Evolutionary conservation across 2,797 vertebrate genomes (phyloP).

Genomic region (Eremophila alpestris): DNA sequence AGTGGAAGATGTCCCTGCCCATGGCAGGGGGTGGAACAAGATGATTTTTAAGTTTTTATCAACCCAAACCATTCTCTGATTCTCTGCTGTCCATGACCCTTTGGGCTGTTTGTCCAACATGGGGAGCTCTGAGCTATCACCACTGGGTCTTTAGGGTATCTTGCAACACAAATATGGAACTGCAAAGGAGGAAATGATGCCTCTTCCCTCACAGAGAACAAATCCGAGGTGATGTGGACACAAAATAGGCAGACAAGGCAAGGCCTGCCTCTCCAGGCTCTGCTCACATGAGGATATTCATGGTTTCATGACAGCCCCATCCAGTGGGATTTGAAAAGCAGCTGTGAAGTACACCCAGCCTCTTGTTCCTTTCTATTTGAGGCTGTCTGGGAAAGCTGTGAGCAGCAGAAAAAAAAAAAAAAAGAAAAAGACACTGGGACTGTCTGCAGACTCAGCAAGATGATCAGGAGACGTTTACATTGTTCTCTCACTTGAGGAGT

Average conservation of each 20-base stretch:
- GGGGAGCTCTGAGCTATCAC: background rate
- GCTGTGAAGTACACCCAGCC: constrained; percentile 3
- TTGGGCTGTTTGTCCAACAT: rapidly evolving
- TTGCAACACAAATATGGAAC: background rate
- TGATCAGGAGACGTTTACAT: constrained; percentile 24
- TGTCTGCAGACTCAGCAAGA: constrained; percentile 62
- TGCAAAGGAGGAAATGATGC: background rate
- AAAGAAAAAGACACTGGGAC: constrained; percentile 1
- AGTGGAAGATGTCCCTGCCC: background rate
- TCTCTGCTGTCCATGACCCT: background rate
- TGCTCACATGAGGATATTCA: background rate
- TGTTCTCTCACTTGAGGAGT: constrained; percentile 31
- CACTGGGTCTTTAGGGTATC: rapidly evolving
- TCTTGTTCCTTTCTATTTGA: constrained; percentile 43
- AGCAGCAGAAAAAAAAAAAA: constrained; percentile 15
- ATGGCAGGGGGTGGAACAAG: background rate
- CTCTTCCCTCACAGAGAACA: background rate
- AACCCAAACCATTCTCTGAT: background rate
- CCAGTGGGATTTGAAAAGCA: constrained; percentile 25
- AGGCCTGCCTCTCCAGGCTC: background rate
- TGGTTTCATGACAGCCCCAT: background rate
- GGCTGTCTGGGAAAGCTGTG: constrained; percentile 51
- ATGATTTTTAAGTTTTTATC: background rate
- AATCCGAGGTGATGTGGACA: background rate
- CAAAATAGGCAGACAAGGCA: background rate